phyloP scores from a whole-genome alignment of 2,113 vertebrate genomes.

The Prietella phreatophila region DNA sequence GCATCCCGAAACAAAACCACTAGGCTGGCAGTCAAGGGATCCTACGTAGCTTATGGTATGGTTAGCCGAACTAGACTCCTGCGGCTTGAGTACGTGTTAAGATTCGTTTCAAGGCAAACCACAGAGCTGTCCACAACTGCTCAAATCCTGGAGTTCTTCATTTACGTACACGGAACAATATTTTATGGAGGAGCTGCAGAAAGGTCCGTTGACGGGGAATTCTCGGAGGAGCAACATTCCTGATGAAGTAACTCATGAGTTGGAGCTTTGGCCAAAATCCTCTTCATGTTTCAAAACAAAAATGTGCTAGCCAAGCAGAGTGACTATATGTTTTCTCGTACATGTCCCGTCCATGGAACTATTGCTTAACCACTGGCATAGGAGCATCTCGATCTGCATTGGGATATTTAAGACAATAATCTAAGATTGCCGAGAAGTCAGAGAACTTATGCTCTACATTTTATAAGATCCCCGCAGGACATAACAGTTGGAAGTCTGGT shows the following conservation, averaged over 20 bases:
- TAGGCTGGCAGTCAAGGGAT: neutral
- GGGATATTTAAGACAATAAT: neutral
- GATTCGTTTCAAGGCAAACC: constrained; percentile 28
- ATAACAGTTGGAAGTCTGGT: neutral
- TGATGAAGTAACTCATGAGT: constrained; percentile 49
- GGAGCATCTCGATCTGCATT: constrained; percentile 1
- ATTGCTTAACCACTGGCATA: constrained; percentile 45
- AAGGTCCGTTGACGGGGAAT: constrained; percentile 45
- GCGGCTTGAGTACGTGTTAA: constrained; percentile 23
- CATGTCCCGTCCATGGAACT: constrained; percentile 17
- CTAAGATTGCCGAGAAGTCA: neutral
- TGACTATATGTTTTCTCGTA: constrained; percentile 31
- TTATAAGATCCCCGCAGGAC: constrained; percentile 15
- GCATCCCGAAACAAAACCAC: neutral
- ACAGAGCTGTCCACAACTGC: constrained; percentile 24
- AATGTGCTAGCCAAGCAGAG: constrained; percentile 54
- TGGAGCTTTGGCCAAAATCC: constrained; percentile 40
- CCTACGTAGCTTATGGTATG: neutral
- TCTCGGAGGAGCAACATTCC: constrained; percentile 49
- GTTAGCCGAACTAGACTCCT: neutral
- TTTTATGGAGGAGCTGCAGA: constrained; percentile 48
- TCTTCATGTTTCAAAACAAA: constrained; percentile 54
- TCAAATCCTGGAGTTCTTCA: constrained; percentile 40
- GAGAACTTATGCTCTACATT: neutral
- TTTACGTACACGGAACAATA: constrained; percentile 53